phyloP scores from a whole-genome alignment of 2,888 invertebrate species.

The Thera britannica region DNA sequence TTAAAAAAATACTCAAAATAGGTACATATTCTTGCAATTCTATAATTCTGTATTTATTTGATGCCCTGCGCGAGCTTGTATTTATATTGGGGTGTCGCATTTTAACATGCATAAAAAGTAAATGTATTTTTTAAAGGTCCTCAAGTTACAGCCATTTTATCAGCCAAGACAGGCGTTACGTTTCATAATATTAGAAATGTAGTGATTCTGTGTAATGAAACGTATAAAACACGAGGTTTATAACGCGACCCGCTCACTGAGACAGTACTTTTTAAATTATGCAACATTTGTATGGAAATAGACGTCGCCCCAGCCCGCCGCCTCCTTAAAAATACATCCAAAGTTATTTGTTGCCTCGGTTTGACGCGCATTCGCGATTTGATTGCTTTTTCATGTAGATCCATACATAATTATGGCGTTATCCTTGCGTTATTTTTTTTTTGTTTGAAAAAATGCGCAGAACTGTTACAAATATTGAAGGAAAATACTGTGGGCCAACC shows the following conservation, averaged over 20 bases:
- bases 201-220: conserved; percentile 38
- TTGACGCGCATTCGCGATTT: conserved; percentile 72
- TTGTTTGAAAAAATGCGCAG: no score
- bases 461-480: no score
- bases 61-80: neutral
- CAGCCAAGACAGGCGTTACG: conserved; percentile 15
- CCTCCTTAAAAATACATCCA: conserved; percentile 77
- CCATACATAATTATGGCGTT: conserved; percentile 50
- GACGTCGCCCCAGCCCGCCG: conserved; percentile 63
- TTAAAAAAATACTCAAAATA: no score
- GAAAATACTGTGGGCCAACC: no score
- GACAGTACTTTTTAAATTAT: conserved; percentile 75
- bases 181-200: conserved; percentile 24
- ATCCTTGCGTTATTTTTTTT: conserved; percentile 8
- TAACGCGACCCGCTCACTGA: conserved; percentile 59
- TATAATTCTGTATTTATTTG: neutral
- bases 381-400: conserved; percentile 82
- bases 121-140: conserved; percentile 18
- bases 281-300: conserved; percentile 84
- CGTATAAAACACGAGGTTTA: conserved; percentile 68
- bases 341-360: conserved; percentile 74
- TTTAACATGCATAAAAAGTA: conserved; percentile 18
- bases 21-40: no score
- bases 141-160: conserved; percentile 17
- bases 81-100: conserved; percentile 10